Percentiles rank a stretch among this genome's conserved stretches.
phyloP scores from a whole-genome alignment of 2,888 invertebrate species.

The Mesopsocus fuscifrons region DNA sequence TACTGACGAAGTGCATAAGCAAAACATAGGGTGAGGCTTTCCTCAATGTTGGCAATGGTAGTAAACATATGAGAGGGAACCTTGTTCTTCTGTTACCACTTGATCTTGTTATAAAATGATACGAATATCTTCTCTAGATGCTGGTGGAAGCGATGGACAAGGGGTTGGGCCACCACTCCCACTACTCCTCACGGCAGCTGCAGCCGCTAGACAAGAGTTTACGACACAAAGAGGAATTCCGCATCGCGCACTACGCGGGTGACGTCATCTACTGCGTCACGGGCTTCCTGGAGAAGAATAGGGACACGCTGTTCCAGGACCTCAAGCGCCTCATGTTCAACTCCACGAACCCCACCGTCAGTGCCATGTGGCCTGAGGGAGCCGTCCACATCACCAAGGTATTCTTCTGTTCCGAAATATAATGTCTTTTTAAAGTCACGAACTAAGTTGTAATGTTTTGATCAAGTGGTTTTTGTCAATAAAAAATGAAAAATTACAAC shows the following conservation, averaged over 20 bases:
- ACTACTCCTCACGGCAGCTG: constrained; percentile 75
- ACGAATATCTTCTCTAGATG: constrained; percentile 31
- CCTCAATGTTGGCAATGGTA: too few species aligned
- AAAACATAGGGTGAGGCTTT: too few species aligned
- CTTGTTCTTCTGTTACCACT: too few species aligned
- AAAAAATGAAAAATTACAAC: neutral
- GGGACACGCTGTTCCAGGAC: constrained; percentile 90
- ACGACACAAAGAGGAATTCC: constrained; percentile 58
- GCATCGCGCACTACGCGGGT: constrained; percentile 86
- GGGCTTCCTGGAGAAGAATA: constrained; percentile 95
- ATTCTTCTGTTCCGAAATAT: too few species aligned
- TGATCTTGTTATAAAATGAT: too few species aligned
- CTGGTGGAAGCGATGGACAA: constrained; percentile 86
- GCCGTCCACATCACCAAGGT: constrained; percentile 70
- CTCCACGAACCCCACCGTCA: constrained; percentile 56
- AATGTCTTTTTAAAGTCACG: too few species aligned
- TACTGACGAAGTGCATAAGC: constrained; percentile 41
- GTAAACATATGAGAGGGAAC: too few species aligned
- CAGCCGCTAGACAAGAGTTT: constrained; percentile 65
- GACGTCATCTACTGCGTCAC: constrained; percentile 80
- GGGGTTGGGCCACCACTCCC: constrained; percentile 64
- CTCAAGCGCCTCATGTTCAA: constrained; percentile 81
- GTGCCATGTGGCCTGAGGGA: constrained; percentile 94
- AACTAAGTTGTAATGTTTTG: too few species aligned
- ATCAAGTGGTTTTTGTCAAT: constrained; percentile 1